Evolutionary conservation across 2,797 vertebrate species (phyloP).

Genomic region (Mergus octosetaceus): DNA sequence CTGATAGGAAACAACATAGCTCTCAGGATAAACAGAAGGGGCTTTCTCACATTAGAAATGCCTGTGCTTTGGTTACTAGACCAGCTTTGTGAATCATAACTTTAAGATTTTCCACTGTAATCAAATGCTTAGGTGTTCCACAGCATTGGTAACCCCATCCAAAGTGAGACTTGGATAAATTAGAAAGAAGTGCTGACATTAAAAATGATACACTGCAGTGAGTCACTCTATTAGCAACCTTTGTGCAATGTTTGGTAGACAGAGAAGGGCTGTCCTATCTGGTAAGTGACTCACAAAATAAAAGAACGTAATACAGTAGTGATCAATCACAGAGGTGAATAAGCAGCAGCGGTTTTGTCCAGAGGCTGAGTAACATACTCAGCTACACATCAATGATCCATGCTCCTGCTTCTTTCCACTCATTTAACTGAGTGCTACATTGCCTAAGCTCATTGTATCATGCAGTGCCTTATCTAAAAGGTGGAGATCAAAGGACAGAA

Average conservation of each 20-base stretch:
- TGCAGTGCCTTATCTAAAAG: neutral
- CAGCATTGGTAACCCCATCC: neutral
- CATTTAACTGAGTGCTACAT: neutral
- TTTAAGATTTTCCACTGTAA: neutral
- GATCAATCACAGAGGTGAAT: constrained; percentile 12
- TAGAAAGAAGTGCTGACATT: neutral
- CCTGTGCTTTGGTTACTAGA: neutral
- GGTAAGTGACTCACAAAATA: neutral
- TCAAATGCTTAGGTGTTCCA: neutral
- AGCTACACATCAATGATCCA: neutral
- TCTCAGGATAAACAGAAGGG: neutral
- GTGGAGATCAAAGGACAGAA: neutral
- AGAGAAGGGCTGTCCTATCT: neutral
- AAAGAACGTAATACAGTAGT: neutral
- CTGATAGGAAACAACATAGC: neutral
- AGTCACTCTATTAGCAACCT: neutral
- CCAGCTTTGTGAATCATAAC: neutral
- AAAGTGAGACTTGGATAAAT: neutral
- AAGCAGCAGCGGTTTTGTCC: constrained; percentile 3
- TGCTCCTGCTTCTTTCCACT: neutral
- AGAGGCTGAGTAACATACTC: neutral
- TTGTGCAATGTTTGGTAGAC: neutral
- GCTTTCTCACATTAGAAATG: neutral
- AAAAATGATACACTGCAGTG: neutral
- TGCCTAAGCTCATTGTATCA: neutral